Conservation (phyloP, 2,888 invertebrate species). For the Panopea generosa region DNA sequence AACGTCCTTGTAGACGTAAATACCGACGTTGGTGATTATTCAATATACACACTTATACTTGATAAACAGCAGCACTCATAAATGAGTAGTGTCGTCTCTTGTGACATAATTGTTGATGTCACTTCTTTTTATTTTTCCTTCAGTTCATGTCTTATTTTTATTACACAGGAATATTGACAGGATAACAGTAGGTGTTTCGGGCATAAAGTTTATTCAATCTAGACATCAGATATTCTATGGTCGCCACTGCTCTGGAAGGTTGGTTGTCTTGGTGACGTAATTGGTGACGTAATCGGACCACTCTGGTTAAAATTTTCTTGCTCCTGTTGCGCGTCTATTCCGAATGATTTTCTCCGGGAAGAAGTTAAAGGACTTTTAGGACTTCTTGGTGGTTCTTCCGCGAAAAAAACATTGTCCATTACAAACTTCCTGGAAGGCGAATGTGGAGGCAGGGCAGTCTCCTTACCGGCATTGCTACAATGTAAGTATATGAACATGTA, state of each 20-base stretch:
- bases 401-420: constrained; percentile 28
- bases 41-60: too few species aligned
- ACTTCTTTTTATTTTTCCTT: too few species aligned
- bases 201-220: too few species aligned
- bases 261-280: constrained; percentile 19
- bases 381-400: constrained; percentile 14
- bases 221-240: constrained; percentile 2
- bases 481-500: background rate
- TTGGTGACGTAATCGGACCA: constrained; percentile 10
- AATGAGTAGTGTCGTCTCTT: too few species aligned
- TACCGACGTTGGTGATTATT: too few species aligned
- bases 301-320: constrained; percentile 46
- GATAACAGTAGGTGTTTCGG: too few species aligned
- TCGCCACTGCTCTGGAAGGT: background rate
- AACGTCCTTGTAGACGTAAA: too few species aligned
- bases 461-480: constrained; percentile 46
- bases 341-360: constrained; percentile 54
- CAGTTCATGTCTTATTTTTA: too few species aligned
- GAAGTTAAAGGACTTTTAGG: constrained; percentile 46
- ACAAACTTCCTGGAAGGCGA: constrained; percentile 43
- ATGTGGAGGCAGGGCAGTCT: constrained; percentile 7
- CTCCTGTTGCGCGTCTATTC: constrained; percentile 47
- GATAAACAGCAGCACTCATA: too few species aligned
- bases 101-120: too few species aligned
- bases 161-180: too few species aligned